Evolutionary conservation across 2,888 invertebrate genomes (phyloP).

Genomic region (Epinotia nisella): DNA sequence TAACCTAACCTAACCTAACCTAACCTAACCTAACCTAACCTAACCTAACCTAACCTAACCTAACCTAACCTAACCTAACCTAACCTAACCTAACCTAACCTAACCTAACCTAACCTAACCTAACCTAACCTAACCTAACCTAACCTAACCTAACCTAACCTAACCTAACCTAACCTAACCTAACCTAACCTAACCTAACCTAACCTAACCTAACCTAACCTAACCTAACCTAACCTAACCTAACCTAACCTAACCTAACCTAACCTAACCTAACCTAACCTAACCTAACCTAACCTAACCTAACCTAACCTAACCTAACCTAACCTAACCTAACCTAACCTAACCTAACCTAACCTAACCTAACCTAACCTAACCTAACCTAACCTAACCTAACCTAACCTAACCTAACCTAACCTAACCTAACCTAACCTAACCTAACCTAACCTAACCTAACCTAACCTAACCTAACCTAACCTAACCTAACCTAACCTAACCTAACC

Average conservation of each 20-base stretch:
- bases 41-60: conserved; percentile 14
- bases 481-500: conserved; percentile 22
- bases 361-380: conserved; percentile 22
- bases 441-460: conserved; percentile 18
- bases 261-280: conserved; percentile 22
- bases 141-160: conserved; percentile 22
- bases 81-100: conserved; percentile 22
- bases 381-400: conserved; percentile 22
- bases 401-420: conserved; percentile 22
- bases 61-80: conserved; percentile 18
- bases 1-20: conserved; percentile 15
- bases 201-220: conserved; percentile 22
- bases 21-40: conserved; percentile 15
- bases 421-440: conserved; percentile 22
- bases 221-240: conserved; percentile 22
- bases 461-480: conserved; percentile 22
- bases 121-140: conserved; percentile 22
- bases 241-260: conserved; percentile 22
- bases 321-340: conserved; percentile 22
- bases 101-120: conserved; percentile 22
- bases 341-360: conserved; percentile 22
- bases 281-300: conserved; percentile 22
- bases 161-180: conserved; percentile 22
- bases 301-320: conserved; percentile 22
- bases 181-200: conserved; percentile 22